Conservation (phyloP, 2,797 vertebrate species). For the Micrastur ruficollis region DNA sequence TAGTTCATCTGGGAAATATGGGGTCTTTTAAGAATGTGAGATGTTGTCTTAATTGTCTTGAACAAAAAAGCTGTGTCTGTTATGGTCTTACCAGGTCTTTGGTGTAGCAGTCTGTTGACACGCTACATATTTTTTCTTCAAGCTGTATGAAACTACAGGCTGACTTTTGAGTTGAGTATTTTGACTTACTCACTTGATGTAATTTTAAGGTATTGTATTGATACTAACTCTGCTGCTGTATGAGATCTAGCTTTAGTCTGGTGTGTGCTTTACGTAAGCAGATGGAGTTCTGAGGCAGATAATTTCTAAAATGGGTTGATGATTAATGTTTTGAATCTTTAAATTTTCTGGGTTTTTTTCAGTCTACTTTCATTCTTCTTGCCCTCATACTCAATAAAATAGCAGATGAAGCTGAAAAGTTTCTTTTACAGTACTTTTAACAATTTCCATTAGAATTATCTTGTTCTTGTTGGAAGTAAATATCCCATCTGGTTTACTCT, state of each 20-base stretch:
- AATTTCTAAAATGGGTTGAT: not conserved
- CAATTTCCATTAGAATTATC: constrained; percentile 66
- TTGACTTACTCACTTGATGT: not conserved
- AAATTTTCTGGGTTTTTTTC: not conserved
- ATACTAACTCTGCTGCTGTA: not conserved
- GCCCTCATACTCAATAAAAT: constrained; percentile 29
- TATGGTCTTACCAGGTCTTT: not conserved
- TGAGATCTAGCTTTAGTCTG: not conserved
- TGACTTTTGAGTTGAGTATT: not conserved
- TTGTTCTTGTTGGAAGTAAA: constrained; percentile 71
- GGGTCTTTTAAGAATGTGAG: not conserved
- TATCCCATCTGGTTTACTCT: constrained; percentile 75
- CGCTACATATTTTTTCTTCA: not conserved
- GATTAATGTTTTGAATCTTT: not conserved
- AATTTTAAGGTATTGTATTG: not conserved
- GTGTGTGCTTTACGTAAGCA: not conserved
- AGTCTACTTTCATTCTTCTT: not conserved
- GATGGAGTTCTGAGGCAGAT: not conserved
- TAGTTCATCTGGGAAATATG: not conserved
- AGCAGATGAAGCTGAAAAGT: constrained; percentile 71
- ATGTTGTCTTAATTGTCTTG: not conserved
- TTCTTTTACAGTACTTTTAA: constrained; percentile 66
- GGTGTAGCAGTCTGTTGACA: not conserved
- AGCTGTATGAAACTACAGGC: not conserved
- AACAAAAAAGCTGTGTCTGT: not conserved